Evolutionary conservation across 2,888 invertebrate genomes (phyloP).

Genomic region (Acrobasis repandana): DNA sequence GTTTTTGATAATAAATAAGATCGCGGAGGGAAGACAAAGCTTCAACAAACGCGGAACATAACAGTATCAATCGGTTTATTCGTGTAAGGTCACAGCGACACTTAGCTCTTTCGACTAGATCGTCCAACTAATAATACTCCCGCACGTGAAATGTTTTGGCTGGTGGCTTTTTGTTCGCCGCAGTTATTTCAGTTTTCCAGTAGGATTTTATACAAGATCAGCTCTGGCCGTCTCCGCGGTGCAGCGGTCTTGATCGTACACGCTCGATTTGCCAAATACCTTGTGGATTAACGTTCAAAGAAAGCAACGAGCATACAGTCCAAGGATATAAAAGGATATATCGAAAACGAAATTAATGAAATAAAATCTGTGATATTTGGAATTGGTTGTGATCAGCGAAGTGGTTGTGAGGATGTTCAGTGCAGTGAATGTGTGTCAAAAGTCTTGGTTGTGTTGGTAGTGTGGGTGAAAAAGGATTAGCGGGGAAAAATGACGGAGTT

Average conservation of each 20-base stretch:
- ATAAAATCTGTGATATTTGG: constrained; percentile 37
- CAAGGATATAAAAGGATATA: constrained; percentile 44
- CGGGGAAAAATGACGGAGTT: constrained; percentile 72
- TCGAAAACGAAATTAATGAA: constrained; percentile 41
- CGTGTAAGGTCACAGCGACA: constrained; percentile 67
- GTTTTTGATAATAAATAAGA: constrained; percentile 36
- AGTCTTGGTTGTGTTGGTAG: constrained; percentile 56
- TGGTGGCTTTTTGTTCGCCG: constrained; percentile 82
- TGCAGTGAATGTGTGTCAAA: constrained; percentile 71
- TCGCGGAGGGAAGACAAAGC: constrained; percentile 36
- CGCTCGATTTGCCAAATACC: constrained; percentile 24
- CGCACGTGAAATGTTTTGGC: constrained; percentile 83
- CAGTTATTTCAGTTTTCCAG: constrained; percentile 83
- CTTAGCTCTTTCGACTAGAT: constrained; percentile 80
- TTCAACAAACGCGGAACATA: constrained; percentile 53
- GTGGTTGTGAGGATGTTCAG: constrained; percentile 46
- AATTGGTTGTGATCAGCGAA: constrained; percentile 31
- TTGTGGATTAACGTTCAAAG: constrained; percentile 37
- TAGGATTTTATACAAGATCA: constrained; percentile 80
- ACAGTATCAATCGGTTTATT: constrained; percentile 58
- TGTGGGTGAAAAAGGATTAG: constrained; percentile 53
- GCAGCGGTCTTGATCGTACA: constrained; percentile 45
- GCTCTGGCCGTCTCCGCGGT: constrained; percentile 73
- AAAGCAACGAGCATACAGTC: constrained; percentile 47
- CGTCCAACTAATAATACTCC: constrained; percentile 82